Percentiles rank a stretch among this genome's conserved stretches.
Evolutionary conservation across 1,140 invertebrate species (phyloP).

Genomic region (Drosophila jambulina): DNA sequence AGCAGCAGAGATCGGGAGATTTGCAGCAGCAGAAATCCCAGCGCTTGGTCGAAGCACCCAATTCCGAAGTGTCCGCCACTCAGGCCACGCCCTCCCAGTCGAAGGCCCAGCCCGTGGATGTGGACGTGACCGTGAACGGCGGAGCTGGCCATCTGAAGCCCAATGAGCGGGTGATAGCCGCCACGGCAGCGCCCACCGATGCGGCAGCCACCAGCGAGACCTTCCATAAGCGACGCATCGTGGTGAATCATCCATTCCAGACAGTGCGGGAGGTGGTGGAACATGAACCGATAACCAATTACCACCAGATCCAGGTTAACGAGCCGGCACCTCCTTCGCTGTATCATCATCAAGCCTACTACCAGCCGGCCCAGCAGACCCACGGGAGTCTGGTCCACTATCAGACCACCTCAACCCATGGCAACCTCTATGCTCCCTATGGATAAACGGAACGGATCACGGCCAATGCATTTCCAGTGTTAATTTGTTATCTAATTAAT

Average conservation of each 20-base stretch:
- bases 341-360: constrained; percentile 79
- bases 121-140: constrained; percentile 68
- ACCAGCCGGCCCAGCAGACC: constrained; percentile 65
- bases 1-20: constrained; percentile 20
- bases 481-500: constrained; percentile 28
- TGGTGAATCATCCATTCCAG: constrained; percentile 88
- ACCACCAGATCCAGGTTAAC: constrained; percentile 85
- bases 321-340: constrained; percentile 78
- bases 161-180: constrained; percentile 86
- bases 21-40: constrained; percentile 51
- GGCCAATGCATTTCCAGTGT: constrained; percentile 52
- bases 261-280: constrained; percentile 88
- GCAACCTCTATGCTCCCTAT: constrained; percentile 54
- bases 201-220: constrained; percentile 86
- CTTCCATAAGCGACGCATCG: constrained; percentile 88
- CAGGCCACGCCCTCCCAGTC: constrained; percentile 80
- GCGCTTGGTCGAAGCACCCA: constrained; percentile 76
- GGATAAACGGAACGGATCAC: constrained; percentile 33
- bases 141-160: constrained; percentile 78
- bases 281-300: constrained; percentile 87
- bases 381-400: constrained; percentile 74
- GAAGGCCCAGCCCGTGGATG: constrained; percentile 53
- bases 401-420: constrained; percentile 56
- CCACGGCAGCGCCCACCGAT: constrained; percentile 86
- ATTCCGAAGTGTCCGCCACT: constrained; percentile 86